Evolutionary conservation across 2,113 vertebrate genomes (phyloP), one percentile per base, ranked within the genome.

Genomic region (Hemiprocne comata): DNA sequence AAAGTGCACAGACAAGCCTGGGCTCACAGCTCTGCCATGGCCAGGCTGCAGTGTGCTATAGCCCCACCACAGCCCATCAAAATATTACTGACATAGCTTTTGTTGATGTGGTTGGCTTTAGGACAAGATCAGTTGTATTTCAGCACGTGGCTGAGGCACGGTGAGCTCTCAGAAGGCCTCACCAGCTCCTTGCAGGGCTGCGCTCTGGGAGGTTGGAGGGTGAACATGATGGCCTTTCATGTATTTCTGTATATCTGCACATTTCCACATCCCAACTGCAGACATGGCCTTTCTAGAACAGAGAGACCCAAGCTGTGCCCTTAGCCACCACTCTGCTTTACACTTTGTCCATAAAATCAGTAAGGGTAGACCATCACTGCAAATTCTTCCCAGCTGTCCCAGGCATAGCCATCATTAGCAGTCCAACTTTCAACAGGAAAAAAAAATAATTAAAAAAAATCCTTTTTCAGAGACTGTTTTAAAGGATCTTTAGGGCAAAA

Each of bases 111-210:
- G 1, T 25, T 46, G 21, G 67, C 31, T 79, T 88, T 20, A 83
- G 57, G 15, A 79, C 36, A 48, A 24, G 34, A 33, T 5, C 2
- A 1, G 6, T 7, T 28, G 18, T 38, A 48, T 53, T 82, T 85
- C 31, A 66, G 33, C 29, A 42, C 0, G 0, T 31, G 60, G 26
- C 19, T 57, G 51, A 93, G 80, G 44, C 15, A 44, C 1, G 0
- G 24, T n/a, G 51, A 62, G 44, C 33, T 62, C 34, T 64, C 57
- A 67, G 34, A 23, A 20, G 55, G 44, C 23, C 29, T 58, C 62
- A 67, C 12, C 1, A 10, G 38, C 34, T 42, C 28, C 15, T 36
- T 36, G 62, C 29, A 73, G 38, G n/a, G 20, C 20, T 61, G 33
- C 73, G 40, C 26, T 81, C 44, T 18, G n/a, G 23, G 34, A 66